Evolutionary conservation across 1,140 invertebrate genomes (phyloP).

Genomic region (Batillaria attramentaria): DNA sequence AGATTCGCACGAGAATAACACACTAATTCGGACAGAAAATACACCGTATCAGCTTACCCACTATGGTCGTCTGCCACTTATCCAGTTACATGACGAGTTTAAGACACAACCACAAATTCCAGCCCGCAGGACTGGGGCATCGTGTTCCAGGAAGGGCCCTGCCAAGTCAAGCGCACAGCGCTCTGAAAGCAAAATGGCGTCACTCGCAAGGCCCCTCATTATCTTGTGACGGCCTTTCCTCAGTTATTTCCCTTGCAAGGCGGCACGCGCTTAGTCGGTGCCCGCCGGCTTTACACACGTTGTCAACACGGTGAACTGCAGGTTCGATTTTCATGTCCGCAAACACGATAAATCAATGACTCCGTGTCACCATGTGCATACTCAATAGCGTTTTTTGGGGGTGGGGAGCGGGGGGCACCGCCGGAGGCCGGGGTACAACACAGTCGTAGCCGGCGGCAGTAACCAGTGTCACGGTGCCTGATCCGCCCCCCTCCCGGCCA

Average conservation of each 20-base stretch:
- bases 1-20: background rate
- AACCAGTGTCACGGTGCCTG: too few species aligned
- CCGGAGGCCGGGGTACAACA: too few species aligned
- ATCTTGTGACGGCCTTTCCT: background rate
- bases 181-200: background rate
- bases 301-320: too few species aligned
- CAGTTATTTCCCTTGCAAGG: background rate
- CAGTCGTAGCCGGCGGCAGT: too few species aligned
- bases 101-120: background rate
- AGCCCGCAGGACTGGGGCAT: background rate
- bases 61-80: background rate
- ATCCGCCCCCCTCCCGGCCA: too few species aligned
- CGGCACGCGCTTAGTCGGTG: too few species aligned
- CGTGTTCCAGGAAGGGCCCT: slow-evolving; percentile 12
- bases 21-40: background rate
- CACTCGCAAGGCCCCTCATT: background rate
- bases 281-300: too few species aligned
- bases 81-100: background rate
- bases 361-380: too few species aligned
- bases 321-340: too few species aligned
- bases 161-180: background rate
- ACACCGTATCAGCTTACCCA: background rate
- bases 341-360: too few species aligned
- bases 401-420: too few species aligned
- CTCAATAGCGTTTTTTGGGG: too few species aligned